Conservation (phyloP, 2,113 vertebrate genomes). For the Campylorhamphus procurvoides region DNA sequence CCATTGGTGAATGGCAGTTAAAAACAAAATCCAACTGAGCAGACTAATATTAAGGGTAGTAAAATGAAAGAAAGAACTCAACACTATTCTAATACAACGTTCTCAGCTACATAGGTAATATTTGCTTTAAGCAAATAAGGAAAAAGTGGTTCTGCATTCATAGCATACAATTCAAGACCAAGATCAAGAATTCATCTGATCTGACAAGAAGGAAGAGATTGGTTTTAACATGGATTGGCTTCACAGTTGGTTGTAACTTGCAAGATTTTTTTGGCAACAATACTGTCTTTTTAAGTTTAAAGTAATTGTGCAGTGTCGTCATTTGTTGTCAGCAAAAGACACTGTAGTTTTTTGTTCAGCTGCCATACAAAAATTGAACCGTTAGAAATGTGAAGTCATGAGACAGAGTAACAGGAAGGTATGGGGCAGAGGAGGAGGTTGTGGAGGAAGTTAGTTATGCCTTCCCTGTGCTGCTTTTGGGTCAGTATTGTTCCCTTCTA, state of each 20-base stretch:
- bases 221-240: not conserved
- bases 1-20: not conserved
- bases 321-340: not conserved
- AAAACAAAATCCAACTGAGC: not conserved
- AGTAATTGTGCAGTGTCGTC: not conserved
- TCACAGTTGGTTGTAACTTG: not conserved
- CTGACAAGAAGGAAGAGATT: not conserved
- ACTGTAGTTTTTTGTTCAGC: not conserved
- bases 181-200: not conserved
- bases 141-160: not conserved
- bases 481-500: not conserved
- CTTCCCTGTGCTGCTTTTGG: not conserved
- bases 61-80: not conserved
- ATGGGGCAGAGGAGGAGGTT: not conserved
- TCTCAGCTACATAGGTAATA: not conserved
- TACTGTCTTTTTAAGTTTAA: not conserved
- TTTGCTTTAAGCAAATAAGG: not conserved
- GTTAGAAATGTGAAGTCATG: not conserved
- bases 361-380: not conserved
- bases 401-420: not conserved
- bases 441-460: not conserved
- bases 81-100: not conserved
- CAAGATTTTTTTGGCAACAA: not conserved
- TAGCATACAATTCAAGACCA: not conserved
- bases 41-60: not conserved